Percentiles rank a stretch among this genome's conserved stretches.
These are phyloP conservation scores for Bucco capensis DNA, from an alignment of 2,113 vertebrate species.

Conservation along the genomic window DNA sequence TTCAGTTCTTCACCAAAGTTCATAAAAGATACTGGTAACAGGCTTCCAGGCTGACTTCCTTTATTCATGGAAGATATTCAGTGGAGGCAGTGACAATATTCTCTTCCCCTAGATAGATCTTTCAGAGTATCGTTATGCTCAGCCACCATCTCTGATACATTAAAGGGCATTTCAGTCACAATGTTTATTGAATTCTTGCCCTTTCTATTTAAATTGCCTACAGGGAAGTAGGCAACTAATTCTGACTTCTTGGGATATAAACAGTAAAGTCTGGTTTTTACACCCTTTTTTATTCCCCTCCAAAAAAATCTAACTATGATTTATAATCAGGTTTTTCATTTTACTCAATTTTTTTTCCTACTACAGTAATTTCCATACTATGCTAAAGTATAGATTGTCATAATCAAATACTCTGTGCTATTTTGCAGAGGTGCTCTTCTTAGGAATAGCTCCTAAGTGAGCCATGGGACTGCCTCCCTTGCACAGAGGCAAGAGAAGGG, in stretches of 20 bases:
- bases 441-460: not conserved
- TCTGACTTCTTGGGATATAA: not conserved
- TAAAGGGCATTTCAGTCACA: constrained; percentile 31
- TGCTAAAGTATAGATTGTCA: not conserved
- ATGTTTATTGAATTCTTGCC: constrained; percentile 29
- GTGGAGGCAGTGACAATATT: not conserved
- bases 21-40: not conserved
- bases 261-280: not conserved
- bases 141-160: not conserved
- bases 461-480: not conserved
- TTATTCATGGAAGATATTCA: not conserved
- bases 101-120: not conserved
- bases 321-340: not conserved
- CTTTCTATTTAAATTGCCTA: constrained; percentile 11
- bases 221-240: not conserved
- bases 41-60: not conserved
- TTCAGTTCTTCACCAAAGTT: not conserved
- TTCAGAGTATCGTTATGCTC: not conserved
- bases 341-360: not conserved
- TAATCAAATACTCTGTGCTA: not conserved
- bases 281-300: not conserved
- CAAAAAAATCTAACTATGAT: not conserved
- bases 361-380: not conserved
- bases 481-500: not conserved
- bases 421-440: not conserved